Evolutionary conservation across 2,888 invertebrate species (phyloP).

Genomic region (Sinotaia quadrata): DNA sequence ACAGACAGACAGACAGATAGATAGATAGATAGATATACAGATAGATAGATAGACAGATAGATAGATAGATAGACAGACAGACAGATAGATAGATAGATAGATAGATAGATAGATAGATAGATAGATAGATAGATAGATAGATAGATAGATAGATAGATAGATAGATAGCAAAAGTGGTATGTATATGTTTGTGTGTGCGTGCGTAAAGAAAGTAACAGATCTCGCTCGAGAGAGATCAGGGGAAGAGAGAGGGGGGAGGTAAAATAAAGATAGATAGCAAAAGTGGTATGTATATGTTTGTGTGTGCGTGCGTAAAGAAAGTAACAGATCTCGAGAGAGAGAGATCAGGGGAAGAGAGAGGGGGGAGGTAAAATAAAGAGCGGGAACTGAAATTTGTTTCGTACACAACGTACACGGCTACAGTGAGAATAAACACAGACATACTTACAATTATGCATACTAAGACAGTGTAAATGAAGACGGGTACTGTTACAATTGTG

Average conservation of each 20-base stretch:
- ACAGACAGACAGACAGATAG: too few species aligned
- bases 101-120: background rate
- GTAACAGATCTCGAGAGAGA: background rate
- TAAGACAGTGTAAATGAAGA: too few species aligned
- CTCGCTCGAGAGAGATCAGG: background rate
- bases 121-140: background rate
- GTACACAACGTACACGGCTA: too few species aligned
- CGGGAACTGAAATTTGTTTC: background rate
- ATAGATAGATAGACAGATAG: too few species aligned
- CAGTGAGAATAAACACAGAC: too few species aligned
- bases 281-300: background rate
- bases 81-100: too few species aligned
- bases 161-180: too few species aligned
- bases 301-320: background rate
- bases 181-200: background rate
- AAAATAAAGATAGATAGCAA: background rate
- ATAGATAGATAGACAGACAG: too few species aligned
- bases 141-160: too few species aligned
- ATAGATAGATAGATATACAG: too few species aligned
- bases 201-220: too few species aligned
- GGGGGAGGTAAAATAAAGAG: background rate
- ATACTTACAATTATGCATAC: background rate
- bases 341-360: background rate
- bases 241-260: background rate
- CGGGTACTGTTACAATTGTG: too few species aligned